Evolutionary conservation across 2,888 invertebrate species (phyloP).

Genomic region (Leptinotarsa juncta): DNA sequence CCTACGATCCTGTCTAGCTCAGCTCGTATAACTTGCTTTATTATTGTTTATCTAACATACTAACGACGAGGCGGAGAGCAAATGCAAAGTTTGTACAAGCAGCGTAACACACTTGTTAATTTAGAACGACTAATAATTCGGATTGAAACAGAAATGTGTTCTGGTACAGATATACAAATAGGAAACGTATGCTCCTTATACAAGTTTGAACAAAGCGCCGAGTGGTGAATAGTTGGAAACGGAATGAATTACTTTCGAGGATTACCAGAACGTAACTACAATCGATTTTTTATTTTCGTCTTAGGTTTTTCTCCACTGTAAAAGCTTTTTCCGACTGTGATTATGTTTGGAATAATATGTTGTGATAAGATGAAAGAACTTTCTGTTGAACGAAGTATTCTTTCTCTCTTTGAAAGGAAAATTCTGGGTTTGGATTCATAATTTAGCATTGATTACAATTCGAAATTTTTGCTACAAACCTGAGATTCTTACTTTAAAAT

Average conservation of each 20-base stretch:
- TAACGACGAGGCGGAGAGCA: constrained; percentile 2
- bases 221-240: background rate
- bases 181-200: constrained; percentile 4
- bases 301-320: background rate
- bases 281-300: background rate
- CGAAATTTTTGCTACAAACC: too few relatives aligned
- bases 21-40: constrained; percentile 3
- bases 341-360: too few relatives aligned
- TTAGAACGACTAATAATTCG: background rate
- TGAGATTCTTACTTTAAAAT: too few relatives aligned
- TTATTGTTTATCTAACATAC: constrained; percentile 9
- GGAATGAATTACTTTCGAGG: background rate
- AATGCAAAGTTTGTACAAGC: constrained; percentile 14
- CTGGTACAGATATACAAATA: background rate
- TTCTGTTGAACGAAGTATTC: too few relatives aligned
- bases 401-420: too few relatives aligned
- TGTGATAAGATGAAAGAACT: too few relatives aligned
- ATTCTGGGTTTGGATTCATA: too few relatives aligned
- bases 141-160: background rate
- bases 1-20: background rate
- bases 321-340: background rate
- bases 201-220: background rate
- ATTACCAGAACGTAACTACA: background rate
- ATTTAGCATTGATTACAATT: too few relatives aligned
- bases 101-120: constrained; percentile 11